Conservation (phyloP, 2,113 vertebrate genomes). For the Bagarius yarrelli region DNA sequence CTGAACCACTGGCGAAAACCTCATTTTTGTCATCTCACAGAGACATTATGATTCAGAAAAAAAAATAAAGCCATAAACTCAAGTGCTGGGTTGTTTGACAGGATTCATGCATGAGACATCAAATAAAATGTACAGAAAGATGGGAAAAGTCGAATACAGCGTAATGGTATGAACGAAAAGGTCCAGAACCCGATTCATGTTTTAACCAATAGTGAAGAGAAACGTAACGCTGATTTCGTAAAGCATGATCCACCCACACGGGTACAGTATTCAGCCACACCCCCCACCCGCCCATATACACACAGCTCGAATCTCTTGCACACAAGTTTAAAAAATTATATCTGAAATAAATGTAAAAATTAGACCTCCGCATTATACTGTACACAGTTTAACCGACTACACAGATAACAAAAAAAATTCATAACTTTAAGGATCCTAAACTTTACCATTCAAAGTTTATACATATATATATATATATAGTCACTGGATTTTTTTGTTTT, state of each 20-base stretch:
- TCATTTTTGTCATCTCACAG: conserved; percentile 76
- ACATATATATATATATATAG: conserved; percentile 75
- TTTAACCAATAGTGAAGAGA: conserved; percentile 56
- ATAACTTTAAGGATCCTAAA: conserved; percentile 70
- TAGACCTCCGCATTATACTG: conserved; percentile 73
- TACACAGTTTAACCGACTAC: conserved; percentile 79
- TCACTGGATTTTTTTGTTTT: conserved; percentile 57
- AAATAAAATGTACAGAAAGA: conserved; percentile 32
- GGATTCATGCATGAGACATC: conserved; percentile 49
- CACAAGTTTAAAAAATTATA: conserved; percentile 79
- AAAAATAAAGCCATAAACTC: conserved; percentile 73
- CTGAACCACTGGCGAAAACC: conserved; percentile 61
- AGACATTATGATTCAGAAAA: conserved; percentile 76
- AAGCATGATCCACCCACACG: conserved; percentile 71
- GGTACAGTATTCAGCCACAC: conserved; percentile 61
- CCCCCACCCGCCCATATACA: conserved; percentile 59
- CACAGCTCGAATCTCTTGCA: conserved; percentile 73
- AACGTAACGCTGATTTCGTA: conserved; percentile 73
- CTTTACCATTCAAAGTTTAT: conserved; percentile 73
- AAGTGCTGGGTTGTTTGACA: conserved; percentile 57
- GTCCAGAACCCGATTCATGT: conserved; percentile 54
- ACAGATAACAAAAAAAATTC: conserved; percentile 72
- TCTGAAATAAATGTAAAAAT: conserved; percentile 78
- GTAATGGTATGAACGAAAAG: conserved; percentile 50
- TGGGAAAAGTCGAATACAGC: conserved; percentile 45